These are phyloP conservation scores for Drosophila sordidapex DNA, from an alignment of 2,888 invertebrate genomes.

Conservation along the genomic window DNA sequence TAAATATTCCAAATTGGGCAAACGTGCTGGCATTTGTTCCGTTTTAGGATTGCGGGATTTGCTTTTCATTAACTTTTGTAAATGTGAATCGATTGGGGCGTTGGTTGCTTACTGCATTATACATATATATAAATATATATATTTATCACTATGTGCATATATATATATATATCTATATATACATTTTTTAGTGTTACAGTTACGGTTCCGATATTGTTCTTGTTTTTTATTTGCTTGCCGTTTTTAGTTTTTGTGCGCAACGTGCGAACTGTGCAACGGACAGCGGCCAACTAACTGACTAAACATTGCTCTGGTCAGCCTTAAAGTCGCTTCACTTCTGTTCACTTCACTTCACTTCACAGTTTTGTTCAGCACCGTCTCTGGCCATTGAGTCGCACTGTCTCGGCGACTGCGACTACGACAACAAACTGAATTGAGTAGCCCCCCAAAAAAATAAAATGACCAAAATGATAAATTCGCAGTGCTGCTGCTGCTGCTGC, in stretches of 20 bases:
- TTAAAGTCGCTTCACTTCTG: conserved; percentile 50
- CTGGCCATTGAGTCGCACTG: conserved; percentile 37
- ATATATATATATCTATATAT: neutral
- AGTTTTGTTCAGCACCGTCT: conserved; percentile 19
- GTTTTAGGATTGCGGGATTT: conserved; percentile 25
- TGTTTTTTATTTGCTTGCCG: conserved; percentile 10
- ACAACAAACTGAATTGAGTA: conserved; percentile 28
- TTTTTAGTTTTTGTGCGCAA: conserved; percentile 37
- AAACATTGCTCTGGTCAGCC: conserved; percentile 49
- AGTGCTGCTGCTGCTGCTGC: conserved; percentile 41
- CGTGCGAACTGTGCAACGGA: conserved; percentile 73
- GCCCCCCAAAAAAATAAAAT: conserved; percentile 28
- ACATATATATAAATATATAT: conserved; percentile 4
- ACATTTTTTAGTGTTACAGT: conserved; percentile 1
- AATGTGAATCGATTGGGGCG: conserved; percentile 40
- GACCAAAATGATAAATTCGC: conserved; percentile 58
- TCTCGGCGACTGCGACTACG: conserved; percentile 32
- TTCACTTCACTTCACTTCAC: conserved; percentile 1
- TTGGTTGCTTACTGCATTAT: conserved; percentile 11
- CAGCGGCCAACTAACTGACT: conserved; percentile 67
- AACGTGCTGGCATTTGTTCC: conserved; percentile 66
- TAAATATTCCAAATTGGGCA: conserved; percentile 62
- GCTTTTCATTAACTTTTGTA: conserved; percentile 24
- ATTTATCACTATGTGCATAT: neutral
- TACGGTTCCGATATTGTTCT: conserved; percentile 5